These are phyloP conservation scores for Boulengeromyrus knoepffleri DNA, from an alignment of 2,113 vertebrate species.

Conservation along the genomic window DNA sequence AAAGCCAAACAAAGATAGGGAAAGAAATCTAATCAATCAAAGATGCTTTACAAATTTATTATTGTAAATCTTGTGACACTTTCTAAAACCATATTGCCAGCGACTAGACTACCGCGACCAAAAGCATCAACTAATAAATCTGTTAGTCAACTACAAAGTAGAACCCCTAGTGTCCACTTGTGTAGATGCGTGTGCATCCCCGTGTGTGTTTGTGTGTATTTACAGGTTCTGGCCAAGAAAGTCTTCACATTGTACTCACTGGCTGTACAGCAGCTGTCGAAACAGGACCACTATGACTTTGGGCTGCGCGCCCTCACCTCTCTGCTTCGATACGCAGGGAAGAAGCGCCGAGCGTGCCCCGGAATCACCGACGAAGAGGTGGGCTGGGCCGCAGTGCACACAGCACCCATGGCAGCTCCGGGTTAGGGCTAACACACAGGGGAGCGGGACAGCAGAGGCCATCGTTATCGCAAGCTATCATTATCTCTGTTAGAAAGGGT, in stretches of 20 bases:
- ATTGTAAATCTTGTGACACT: background rate
- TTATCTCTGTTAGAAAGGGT: background rate
- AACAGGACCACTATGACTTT: slow-evolving; percentile 85
- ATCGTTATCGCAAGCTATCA: background rate
- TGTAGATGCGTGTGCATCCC: background rate
- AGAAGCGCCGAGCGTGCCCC: slow-evolving; percentile 55
- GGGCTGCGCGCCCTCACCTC: slow-evolving; percentile 80
- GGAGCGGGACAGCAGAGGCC: too few species aligned
- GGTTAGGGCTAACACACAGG: background rate
- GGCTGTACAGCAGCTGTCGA: slow-evolving; percentile 78
- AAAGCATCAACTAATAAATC: background rate
- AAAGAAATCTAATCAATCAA: background rate
- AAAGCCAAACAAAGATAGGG: background rate
- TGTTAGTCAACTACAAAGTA: background rate
- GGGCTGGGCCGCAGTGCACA: background rate
- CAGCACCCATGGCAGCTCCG: too few species aligned
- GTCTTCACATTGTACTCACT: slow-evolving; percentile 79
- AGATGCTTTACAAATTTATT: background rate
- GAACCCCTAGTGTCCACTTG: background rate
- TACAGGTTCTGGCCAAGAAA: slow-evolving; percentile 74
- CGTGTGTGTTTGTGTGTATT: slow-evolving; percentile 17
- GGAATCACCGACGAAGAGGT: slow-evolving; percentile 74
- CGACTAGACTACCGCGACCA: background rate
- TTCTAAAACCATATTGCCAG: background rate
- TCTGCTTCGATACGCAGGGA: slow-evolving; percentile 71